Evolutionary conservation across 2,888 invertebrate genomes (phyloP).

Genomic region (Ichneumoninae sp.): DNA sequence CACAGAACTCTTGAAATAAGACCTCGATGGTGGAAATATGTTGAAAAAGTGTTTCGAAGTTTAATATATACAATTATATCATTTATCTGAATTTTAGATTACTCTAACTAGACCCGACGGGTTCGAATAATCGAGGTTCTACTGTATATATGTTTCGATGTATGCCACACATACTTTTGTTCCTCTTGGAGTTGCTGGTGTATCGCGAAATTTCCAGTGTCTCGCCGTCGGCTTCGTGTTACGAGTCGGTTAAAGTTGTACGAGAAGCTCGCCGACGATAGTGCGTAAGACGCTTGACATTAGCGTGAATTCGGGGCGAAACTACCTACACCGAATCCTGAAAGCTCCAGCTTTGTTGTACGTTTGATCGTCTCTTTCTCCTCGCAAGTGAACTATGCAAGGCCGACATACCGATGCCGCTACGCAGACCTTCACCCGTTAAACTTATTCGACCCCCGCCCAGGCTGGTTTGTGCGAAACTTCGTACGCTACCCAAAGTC

Average conservation of each 20-base stretch:
- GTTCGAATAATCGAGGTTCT: no score
- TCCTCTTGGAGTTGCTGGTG: not conserved
- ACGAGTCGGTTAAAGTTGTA: no score
- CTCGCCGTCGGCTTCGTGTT: not conserved
- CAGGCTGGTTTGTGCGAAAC: conserved; percentile 22
- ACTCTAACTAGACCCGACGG: no score
- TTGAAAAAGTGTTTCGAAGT: no score
- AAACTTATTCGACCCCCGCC: conserved; percentile 56
- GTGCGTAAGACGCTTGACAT: conserved; percentile 30
- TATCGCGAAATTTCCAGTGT: conserved; percentile 11
- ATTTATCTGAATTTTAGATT: no score
- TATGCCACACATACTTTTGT: not conserved
- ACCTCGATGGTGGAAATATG: no score
- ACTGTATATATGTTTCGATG: no score
- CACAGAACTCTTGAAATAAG: no score
- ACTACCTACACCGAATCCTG: not conserved
- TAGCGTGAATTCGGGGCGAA: not conserved
- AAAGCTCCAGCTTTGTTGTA: not conserved
- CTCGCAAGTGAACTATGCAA: conserved; percentile 48
- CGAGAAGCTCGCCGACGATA: conserved; percentile 26
- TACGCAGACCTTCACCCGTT: conserved; percentile 62
- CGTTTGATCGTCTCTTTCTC: conserved; percentile 8
- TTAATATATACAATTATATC: no score
- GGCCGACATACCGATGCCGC: conserved; percentile 40
- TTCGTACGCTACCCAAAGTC: conserved; percentile 49